A percentile compares a stretch with the other conserved stretches of the same genome.
Evolutionary conservation across 1,140 invertebrate genomes (phyloP).

Genomic region (Condylostylus longicornis): DNA sequence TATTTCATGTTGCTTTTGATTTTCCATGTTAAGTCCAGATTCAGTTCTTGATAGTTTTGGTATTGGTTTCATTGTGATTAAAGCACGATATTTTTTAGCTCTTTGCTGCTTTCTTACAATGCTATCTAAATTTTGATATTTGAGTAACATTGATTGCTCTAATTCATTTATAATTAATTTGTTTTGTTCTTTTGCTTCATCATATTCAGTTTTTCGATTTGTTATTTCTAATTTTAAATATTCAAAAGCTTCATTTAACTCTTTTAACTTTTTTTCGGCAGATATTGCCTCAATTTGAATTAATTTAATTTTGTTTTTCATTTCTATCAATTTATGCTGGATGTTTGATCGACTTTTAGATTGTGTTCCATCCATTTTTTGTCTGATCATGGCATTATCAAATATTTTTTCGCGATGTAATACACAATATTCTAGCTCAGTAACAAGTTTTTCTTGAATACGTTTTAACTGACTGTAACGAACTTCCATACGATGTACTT

Average conservation of each 20-base stretch:
- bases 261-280: slow-evolving; percentile 12
- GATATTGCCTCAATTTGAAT: slow-evolving; percentile 32
- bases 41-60: slow-evolving; percentile 34
- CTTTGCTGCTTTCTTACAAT: slow-evolving; percentile 44
- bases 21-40: slow-evolving; percentile 31
- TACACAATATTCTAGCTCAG: slow-evolving; percentile 60
- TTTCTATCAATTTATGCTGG: slow-evolving; percentile 37
- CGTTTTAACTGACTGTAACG: slow-evolving; percentile 49
- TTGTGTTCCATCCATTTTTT: slow-evolving; percentile 31
- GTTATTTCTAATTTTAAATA: slow-evolving; percentile 6
- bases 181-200: slow-evolving; percentile 33
- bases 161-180: slow-evolving; percentile 31
- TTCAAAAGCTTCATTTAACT: slow-evolving; percentile 12
- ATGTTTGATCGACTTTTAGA: slow-evolving; percentile 25
- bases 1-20: slow-evolving; percentile 34
- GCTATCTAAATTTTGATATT: slow-evolving; percentile 40
- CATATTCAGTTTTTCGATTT: slow-evolving; percentile 22
- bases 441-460: slow-evolving; percentile 56
- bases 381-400: slow-evolving; percentile 38
- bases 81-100: slow-evolving; percentile 36
- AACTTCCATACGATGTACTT: slow-evolving; percentile 72
- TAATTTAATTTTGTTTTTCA: slow-evolving; percentile 40
- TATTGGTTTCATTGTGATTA: slow-evolving; percentile 35
- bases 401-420: slow-evolving; percentile 51
- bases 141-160: slow-evolving; percentile 26